Percentiles rank a stretch among this genome's conserved stretches.
phyloP scores from a whole-genome alignment of 1,140 invertebrate species.

The Cotesia vestalis region DNA sequence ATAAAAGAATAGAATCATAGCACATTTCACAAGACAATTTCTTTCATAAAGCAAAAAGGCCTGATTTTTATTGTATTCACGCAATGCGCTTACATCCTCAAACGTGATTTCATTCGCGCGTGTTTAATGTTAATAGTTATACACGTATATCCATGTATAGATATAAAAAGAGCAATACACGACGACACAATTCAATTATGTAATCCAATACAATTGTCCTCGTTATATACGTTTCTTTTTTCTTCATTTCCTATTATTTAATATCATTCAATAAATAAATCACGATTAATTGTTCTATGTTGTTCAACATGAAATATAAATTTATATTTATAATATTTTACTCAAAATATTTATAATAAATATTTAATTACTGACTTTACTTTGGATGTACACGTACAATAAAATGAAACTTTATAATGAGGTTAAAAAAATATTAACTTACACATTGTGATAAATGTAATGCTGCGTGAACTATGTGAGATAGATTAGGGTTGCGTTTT shows the following conservation, averaged over 20 bases:
- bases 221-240: slow-evolving; percentile 6
- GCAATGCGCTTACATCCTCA: slow-evolving; percentile 29
- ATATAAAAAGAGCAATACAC: slow-evolving; percentile 1
- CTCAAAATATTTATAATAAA: no score
- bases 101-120: slow-evolving; percentile 26
- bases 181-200: slow-evolving; percentile 35
- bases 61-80: slow-evolving; percentile 35
- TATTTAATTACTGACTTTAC: background rate
- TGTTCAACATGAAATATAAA: no score
- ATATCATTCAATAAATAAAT: background rate
- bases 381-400: background rate
- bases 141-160: background rate
- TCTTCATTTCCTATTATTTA: slow-evolving; percentile 9
- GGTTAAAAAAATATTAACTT: slow-evolving; percentile 29
- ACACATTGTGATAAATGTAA: slow-evolving; percentile 31
- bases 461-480: slow-evolving; percentile 7
- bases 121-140: slow-evolving; percentile 15
- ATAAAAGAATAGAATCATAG: slow-evolving; percentile 1
- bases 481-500: slow-evolving; percentile 11
- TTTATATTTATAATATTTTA: no score
- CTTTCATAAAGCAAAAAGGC: slow-evolving; percentile 7
- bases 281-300: no score
- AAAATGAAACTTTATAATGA: slow-evolving; percentile 1
- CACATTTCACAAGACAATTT: slow-evolving; percentile 8
- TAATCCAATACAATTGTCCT: slow-evolving; percentile 22